A percentile compares a stretch with the other conserved stretches of the same genome.
Conservation (phyloP, 2,888 invertebrate species). For the Girardia tigrina region DNA sequence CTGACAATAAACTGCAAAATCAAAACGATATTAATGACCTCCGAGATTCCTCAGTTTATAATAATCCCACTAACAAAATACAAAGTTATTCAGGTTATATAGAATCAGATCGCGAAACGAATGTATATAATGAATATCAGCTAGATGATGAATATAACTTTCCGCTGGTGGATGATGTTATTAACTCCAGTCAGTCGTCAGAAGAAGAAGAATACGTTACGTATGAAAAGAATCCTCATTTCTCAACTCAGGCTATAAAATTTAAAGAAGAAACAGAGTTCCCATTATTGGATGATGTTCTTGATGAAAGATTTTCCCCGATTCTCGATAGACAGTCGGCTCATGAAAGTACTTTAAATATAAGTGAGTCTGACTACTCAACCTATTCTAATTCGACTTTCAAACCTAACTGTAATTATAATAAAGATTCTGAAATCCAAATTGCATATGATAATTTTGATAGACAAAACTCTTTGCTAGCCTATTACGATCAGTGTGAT, state of each 20-base stretch:
- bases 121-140: background rate
- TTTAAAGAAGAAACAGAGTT: background rate
- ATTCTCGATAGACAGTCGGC: background rate
- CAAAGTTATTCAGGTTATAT: background rate
- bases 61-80: background rate
- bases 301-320: background rate
- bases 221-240: background rate
- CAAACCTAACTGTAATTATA: background rate
- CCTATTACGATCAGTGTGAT: slow-evolving; percentile 15
- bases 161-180: slow-evolving; percentile 10
- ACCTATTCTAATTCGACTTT: background rate
- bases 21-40: background rate
- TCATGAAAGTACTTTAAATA: background rate
- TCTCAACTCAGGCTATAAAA: background rate
- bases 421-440: background rate
- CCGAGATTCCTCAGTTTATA: background rate
- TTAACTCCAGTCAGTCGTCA: background rate
- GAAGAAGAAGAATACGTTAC: background rate
- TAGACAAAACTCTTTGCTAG: background rate
- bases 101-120: background rate
- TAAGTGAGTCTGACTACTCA: background rate
- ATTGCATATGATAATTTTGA: background rate
- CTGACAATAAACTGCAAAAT: background rate
- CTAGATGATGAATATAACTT: background rate
- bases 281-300: background rate